Evolutionary conservation across 2,888 invertebrate genomes (phyloP), one percentile per base, ranked within the genome.

Genomic region (Pseudococcus jackbeardsleyi): DNA sequence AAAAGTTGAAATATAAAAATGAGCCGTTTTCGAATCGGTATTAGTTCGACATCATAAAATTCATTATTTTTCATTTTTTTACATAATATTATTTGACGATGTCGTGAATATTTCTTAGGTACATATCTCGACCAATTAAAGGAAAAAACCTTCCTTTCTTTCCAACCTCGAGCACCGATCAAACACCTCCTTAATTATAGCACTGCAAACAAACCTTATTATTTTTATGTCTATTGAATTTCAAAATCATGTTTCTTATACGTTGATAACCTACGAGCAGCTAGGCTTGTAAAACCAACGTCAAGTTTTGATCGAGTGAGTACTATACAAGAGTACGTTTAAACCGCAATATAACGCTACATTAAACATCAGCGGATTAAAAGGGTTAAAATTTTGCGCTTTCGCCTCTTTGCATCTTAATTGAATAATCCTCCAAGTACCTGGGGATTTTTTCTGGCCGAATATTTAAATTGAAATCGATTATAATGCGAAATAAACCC

Each of bases 301-400:
- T 72, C 72, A 72, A 72, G 72, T 33, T 72, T 72, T 72, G 72
- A 72, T 72, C 33, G 33, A 72, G 72, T 33, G 33, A 6, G 33
- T 33, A 64, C 22, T 64, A n/a, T n/a, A 33, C 9, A 72, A 72
- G 72, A 72, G 39, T 33, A 72, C 5, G 33, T 72, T 72, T 72
- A 72, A 72, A 72, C 72, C 72, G 68, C 68, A 68, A 68, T 68
- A 68, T 26, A 19, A 72, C 72, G 72, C 72, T 72, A 72, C 72
- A 72, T 72, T 72, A 33, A 72, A 72, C 33, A 19, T 5, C 17
- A 33, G 15, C 72, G 39, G 17, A 72, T 72, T 33, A 17, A 33
- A 72, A 33, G 72, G 15, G 33, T 33, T 33, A 33, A 17, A 33
- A 72, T 39, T 72, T 72, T 17, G 39, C 72, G 15, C 72, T 33